Evolutionary conservation across 2,113 vertebrate genomes (phyloP).

Genomic region (Mixornis gularis): DNA sequence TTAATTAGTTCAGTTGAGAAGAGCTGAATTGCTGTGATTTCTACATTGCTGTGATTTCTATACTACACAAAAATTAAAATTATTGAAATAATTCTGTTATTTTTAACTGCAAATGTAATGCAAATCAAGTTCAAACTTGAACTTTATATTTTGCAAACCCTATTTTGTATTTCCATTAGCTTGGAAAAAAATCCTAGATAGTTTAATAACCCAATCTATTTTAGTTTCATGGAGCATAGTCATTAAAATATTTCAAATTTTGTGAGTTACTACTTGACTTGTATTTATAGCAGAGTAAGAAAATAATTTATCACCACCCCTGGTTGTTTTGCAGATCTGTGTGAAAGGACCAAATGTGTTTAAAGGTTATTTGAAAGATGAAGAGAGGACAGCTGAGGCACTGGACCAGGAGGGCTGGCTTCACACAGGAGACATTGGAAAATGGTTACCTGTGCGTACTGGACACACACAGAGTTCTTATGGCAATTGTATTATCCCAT

Average conservation of each 20-base stretch:
- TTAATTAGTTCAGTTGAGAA: neutral
- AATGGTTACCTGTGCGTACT: constrained; percentile 87
- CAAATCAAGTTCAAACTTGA: neutral
- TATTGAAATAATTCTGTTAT: neutral
- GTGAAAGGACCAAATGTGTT: constrained; percentile 98
- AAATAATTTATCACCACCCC: neutral
- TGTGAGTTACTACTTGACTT: neutral
- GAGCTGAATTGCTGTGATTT: neutral
- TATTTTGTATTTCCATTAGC: neutral
- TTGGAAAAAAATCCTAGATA: neutral
- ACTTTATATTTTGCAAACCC: neutral
- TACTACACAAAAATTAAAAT: neutral
- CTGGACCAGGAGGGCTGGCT: constrained; percentile 92
- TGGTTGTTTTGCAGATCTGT: constrained; percentile 82
- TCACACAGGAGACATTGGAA: constrained; percentile 95
- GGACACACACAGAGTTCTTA: neutral
- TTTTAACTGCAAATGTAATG: neutral
- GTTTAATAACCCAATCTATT: neutral
- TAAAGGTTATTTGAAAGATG: constrained; percentile 96
- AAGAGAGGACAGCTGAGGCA: constrained; percentile 84
- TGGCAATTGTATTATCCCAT: neutral
- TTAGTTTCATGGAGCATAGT: neutral
- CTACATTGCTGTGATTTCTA: neutral
- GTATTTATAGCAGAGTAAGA: neutral
- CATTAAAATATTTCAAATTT: neutral